These are phyloP conservation scores for Schizothorax lantsangensis DNA, from an alignment of 2,797 vertebrate species.

Conservation along the genomic window DNA sequence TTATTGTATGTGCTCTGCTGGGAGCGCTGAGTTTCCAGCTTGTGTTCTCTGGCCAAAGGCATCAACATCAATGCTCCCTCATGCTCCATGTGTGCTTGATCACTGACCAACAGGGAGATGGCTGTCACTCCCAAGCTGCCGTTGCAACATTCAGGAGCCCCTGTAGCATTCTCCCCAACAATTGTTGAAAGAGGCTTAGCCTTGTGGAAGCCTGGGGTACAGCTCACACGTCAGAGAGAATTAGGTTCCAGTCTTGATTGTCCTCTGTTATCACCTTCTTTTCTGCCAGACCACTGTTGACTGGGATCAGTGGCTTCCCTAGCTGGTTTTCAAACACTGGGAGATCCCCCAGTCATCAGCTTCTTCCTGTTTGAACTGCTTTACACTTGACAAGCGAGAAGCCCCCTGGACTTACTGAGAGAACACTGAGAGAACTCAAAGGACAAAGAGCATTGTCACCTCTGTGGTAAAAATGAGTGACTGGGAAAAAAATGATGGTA, in stretches of 20 bases:
- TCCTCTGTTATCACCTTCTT: constrained; percentile 24
- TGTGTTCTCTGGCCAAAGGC: constrained; percentile 29
- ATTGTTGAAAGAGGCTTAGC: constrained; percentile 34
- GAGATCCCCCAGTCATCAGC: not conserved
- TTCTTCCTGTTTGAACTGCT: constrained; percentile 13
- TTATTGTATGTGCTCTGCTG: not conserved
- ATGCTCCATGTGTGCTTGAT: constrained; percentile 15
- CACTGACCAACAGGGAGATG: constrained; percentile 25
- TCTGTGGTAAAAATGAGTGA: not conserved
- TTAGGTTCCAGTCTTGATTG: constrained; percentile 31
- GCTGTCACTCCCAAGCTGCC: constrained; percentile 14
- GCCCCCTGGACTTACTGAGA: not conserved
- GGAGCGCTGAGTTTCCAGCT: constrained; percentile 5
- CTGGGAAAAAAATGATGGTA: not conserved
- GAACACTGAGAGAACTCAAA: not conserved
- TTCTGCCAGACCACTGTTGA: constrained; percentile 3
- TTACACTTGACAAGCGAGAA: constrained; percentile 4
- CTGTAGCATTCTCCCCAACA: constrained; percentile 29
- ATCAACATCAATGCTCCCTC: constrained; percentile 26
- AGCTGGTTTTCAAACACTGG: not conserved
- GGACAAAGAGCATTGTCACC: not conserved
- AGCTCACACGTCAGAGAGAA: constrained; percentile 16
- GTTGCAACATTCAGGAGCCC: constrained; percentile 21
- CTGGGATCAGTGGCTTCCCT: constrained; percentile 10
- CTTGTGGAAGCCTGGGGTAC: constrained; percentile 27